Evolutionary conservation across 53 echinoderm and acorn worm species (phyloP), one percentile per base, ranked within the genome.

Genomic region (Paracentrotus lividus): DNA sequence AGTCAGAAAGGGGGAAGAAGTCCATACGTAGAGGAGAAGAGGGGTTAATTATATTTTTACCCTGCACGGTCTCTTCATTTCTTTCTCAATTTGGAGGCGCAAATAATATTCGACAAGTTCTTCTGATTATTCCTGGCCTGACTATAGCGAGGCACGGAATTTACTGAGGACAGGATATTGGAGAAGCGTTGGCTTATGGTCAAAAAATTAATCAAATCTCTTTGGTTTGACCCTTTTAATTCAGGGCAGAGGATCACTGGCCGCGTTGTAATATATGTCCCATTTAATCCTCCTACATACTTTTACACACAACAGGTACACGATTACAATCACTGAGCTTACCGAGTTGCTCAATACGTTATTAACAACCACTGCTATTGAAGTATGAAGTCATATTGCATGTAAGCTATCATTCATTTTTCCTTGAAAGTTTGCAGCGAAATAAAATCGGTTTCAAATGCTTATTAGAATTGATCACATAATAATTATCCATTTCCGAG

Each of bases 141-240:
- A 36, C 72, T 13, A n/a, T n/a, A 18, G 27, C 72, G 18, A 18
- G 32, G 72, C 72, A 72, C 72, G 72, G 72, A 5, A 15, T 5
- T 5, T 18, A 72, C 36, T 20, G 12, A 2, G 40, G 4, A 72
- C 72, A 72, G 72, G 72, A 72, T 72, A 72, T 72, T 72, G 18
- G 12, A 72, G 72, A 72, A 72, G 72, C 72, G 72, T 40, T 72
- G 72, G 72, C 40, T 40, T 38, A 5, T 38, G 38, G 72, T 38
- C 72, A 40, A 40, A 40, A n/a, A 72, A 72, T 72, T 72, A 72
- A 72, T 72, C 40, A 16, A 40, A 72, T 72, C 40, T 72, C 72
- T 32, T 0, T 2, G 72, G 38, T 32, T 10, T 72, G 38, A 72
- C 72, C 72, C 36, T 10, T 20, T 72, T 32, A 38, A 40, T 72